Evolutionary conservation across 2,888 invertebrate species (phyloP), one percentile per base, ranked within the genome.

Genomic region (Neoascia interrupta): DNA sequence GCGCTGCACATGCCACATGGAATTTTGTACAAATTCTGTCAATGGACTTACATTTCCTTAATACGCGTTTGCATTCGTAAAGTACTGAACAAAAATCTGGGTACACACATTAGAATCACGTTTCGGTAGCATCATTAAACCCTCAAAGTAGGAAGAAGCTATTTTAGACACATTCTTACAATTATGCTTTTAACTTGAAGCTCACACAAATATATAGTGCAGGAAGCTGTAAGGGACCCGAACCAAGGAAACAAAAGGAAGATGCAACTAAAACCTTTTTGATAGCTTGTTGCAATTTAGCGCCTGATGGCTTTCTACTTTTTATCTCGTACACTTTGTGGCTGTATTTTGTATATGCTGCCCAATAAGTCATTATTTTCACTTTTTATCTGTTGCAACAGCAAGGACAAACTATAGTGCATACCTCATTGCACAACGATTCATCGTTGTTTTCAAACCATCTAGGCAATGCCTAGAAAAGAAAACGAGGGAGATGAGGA

Each of bases 231-330:
- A n/a, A n/a, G n/a, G n/a, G n/a, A n/a, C n/a, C n/a, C n/a, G n/a
- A n/a, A n/a, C n/a, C n/a, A n/a, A n/a, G n/a, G n/a, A n/a, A n/a
- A n/a, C n/a, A n/a, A 41, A 45, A 37, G 5, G 3, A 56, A 23
- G 39, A 47, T 28, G 37, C 23, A 36, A 31, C 5, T 28, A 13
- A 64, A 70, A 70, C 69, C 69, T 63, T 75, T 75, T 70, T 70
- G 36, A 75, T 63, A 75, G 64, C 60, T 72, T 60, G 72, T 72
- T 56, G 61, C 60, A 47, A 58, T 64, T 60, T 64, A 61, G 54
- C 66, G 61, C 66, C 72, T 47, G 34, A 28, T 64, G 56, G 34
- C 39, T 23, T 64, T 39, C 49, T 37, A 31, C 34, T 39, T 15
- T 21, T 19, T 18, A 26, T 36, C 53, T 16, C 28, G 31, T 39